Evolutionary conservation across 2,888 invertebrate species (phyloP).

Genomic region (Leptopilina drosophilae): DNA sequence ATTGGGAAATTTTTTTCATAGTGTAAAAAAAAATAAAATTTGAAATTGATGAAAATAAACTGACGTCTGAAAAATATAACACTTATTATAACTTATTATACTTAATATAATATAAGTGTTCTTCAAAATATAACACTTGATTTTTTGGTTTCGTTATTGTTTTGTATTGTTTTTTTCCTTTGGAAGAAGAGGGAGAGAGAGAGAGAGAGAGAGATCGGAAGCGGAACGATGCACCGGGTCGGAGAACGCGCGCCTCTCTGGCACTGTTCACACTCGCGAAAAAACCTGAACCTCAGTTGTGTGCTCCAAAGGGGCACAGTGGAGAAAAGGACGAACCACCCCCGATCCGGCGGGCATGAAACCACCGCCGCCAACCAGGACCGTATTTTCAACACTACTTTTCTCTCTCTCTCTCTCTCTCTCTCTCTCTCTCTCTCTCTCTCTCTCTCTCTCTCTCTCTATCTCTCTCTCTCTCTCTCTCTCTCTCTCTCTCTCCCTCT

Average conservation of each 20-base stretch:
- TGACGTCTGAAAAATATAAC: neutral
- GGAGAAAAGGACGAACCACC: slow-evolving; percentile 48
- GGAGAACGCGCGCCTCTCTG: slow-evolving; percentile 52
- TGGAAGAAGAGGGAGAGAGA: neutral
- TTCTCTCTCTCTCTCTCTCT: neutral
- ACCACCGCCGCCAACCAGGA: slow-evolving; percentile 30
- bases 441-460: no score
- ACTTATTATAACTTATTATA: no score
- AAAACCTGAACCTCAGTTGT: slow-evolving; percentile 21
- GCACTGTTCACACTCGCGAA: neutral
- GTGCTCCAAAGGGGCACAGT: slow-evolving; percentile 50
- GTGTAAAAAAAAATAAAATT: neutral
- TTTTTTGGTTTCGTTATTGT: slow-evolving; percentile 1
- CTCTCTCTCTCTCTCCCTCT: no score
- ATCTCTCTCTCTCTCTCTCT: no score
- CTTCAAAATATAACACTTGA: neutral
- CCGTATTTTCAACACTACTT: slow-evolving; percentile 3
- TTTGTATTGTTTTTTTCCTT: neutral
- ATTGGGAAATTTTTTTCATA: neutral
- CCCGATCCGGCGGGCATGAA: slow-evolving; percentile 31
- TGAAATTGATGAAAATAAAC: no score
- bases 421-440: no score
- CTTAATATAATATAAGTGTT: no score
- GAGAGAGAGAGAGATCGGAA: slow-evolving; percentile 14
- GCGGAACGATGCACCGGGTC: slow-evolving; percentile 45